Base-by-base conservation (phyloP, 2,888 invertebrate species). In the Adelphocoris suturalis region DNA sequence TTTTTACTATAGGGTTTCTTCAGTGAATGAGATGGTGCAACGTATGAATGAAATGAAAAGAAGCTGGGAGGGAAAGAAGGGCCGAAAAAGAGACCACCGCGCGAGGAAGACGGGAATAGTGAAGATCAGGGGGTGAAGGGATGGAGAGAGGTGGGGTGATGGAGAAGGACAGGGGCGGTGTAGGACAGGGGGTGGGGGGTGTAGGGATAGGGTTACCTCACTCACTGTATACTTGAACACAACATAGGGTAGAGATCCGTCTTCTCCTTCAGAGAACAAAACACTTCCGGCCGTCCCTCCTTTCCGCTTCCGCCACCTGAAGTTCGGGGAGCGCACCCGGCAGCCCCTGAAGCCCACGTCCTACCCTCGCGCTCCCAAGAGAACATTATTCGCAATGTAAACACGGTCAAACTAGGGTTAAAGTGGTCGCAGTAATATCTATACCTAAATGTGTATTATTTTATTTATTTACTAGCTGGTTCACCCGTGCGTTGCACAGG, bases 281-380 rank as follows among this genome's bases (percentile, higher is more conserved):
- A 86, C 86, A 75, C 86, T 86, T 86, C 86, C 86, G 86, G 86
- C 76, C 86, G 11, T 47, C 86, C 86, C 86, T 75, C 86, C 76
- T 76, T 75, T 86, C 76, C 68, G 86, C 68, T 86, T 86, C 86
- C 86, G 86, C 76, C 86, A 86, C 86, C 86, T 86, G 86, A 86
- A 85, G 13, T 37, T 52, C 52, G 27, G n/a, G 27, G 46, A 52
- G 19, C 82, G 55, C 82, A 82, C 82, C 55, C 55, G 82, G 82
- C 48, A 80, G 46, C 80, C 46, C 80, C 80, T 19, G 28, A 19
- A 19, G 16, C 14, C 14, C 46, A n/a, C n/a, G 4, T 19, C n/a
- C 82, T 4, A n/a, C 68, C 19, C 23, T 19, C 61, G 9, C 61
- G 3, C 52, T 52, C 52, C 16, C n/a, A n/a, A 57, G 7, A n/a